phyloP scores from a whole-genome alignment of 2,888 invertebrate species.

The Miltochrista miniata region DNA sequence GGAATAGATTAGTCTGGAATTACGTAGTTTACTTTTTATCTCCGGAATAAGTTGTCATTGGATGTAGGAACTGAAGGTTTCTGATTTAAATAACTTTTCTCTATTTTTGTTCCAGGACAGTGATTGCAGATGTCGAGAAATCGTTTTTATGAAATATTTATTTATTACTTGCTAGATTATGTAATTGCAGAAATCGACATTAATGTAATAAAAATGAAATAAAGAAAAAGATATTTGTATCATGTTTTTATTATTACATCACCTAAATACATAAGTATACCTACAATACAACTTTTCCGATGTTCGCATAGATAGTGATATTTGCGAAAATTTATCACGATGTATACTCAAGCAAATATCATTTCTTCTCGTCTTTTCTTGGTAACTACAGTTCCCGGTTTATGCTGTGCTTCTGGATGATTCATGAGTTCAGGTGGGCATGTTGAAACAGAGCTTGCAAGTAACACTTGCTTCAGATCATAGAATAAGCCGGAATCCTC shows the following conservation, averaged over 20 bases:
- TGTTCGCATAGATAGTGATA: not conserved
- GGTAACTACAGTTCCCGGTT: constrained; percentile 97
- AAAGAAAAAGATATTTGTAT: constrained; percentile 46
- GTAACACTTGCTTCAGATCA: constrained; percentile 96
- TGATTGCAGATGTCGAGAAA: constrained; percentile 24
- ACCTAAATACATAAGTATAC: constrained; percentile 11
- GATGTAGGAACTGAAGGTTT: too few species aligned
- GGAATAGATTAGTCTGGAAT: too few species aligned
- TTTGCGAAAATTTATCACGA: not conserved
- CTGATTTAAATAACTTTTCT: too few species aligned
- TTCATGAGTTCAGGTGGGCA: constrained; percentile 98
- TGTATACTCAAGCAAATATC: constrained; percentile 91
- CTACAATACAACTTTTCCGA: too few species aligned
- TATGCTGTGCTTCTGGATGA: constrained; percentile 99
- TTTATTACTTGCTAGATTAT: constrained; percentile 31
- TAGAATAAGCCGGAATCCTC: constrained; percentile 98
- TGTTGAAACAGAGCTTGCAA: constrained; percentile 94
- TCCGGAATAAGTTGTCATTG: too few species aligned
- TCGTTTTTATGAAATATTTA: constrained; percentile 31
- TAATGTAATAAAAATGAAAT: constrained; percentile 38
- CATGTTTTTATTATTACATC: constrained; percentile 23
- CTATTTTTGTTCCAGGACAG: constrained; percentile 39
- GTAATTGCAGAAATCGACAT: constrained; percentile 26
- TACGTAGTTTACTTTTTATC: too few species aligned
- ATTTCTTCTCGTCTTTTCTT: constrained; percentile 97